Evolutionary conservation across 2,888 invertebrate genomes (phyloP).

Genomic region (Dicyrtomina minuta): DNA sequence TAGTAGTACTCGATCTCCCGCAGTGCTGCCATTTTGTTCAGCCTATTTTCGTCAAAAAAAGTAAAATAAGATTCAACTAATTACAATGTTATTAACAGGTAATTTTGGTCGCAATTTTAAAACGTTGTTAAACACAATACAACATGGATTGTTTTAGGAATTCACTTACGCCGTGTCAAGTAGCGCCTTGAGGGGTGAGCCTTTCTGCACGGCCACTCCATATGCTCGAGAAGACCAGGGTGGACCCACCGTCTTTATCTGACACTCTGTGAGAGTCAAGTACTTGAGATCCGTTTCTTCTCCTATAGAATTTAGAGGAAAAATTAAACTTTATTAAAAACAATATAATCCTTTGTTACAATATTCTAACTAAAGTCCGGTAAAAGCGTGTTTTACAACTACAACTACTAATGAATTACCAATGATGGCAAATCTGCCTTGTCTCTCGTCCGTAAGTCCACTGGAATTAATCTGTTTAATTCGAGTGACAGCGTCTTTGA

Average conservation of each 20-base stretch:
- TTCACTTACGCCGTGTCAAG: constrained; percentile 85
- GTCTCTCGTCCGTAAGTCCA: too few relatives aligned
- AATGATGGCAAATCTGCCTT: constrained; percentile 13
- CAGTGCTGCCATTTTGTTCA: constrained; percentile 84
- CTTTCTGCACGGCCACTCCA: constrained; percentile 93
- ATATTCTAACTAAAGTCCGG: too few relatives aligned
- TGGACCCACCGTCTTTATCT: constrained; percentile 87
- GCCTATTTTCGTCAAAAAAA: constrained; percentile 65
- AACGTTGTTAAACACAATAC: too few relatives aligned
- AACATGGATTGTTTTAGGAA: neutral
- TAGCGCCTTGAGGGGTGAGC: constrained; percentile 87
- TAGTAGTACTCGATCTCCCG: constrained; percentile 87
- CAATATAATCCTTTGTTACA: too few relatives aligned
- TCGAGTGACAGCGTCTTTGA: constrained; percentile 50
- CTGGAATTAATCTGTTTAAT: too few relatives aligned
- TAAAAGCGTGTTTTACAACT: too few relatives aligned
- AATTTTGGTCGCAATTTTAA: too few relatives aligned
- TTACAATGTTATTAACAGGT: neutral
- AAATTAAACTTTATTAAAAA: too few relatives aligned
- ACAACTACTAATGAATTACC: neutral
- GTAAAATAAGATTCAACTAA: too few relatives aligned
- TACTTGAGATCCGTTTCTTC: constrained; percentile 90
- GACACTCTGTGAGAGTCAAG: constrained; percentile 76
- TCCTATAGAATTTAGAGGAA: constrained; percentile 59
- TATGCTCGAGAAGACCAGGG: constrained; percentile 96